A percentile compares a stretch with the other conserved stretches of the same genome.
These are phyloP conservation scores for Leuciscus waleckii DNA, from an alignment of 2,797 vertebrate species.

Conservation along the genomic window DNA sequence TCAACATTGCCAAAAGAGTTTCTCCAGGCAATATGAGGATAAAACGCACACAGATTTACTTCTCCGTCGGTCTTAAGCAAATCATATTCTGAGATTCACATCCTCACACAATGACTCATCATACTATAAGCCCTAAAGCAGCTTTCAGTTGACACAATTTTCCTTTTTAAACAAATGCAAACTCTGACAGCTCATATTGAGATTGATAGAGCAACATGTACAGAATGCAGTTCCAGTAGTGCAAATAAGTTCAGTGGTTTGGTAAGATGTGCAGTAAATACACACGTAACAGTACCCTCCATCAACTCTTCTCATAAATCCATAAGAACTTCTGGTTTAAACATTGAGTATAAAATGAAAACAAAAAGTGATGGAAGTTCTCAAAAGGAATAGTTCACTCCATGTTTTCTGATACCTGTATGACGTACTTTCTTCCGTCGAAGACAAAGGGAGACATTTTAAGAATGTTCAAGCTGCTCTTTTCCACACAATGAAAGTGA, in stretches of 20 bases:
- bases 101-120: conserved; percentile 21
- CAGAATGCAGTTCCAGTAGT: conserved; percentile 77
- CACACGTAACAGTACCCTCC: conserved; percentile 74
- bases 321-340: conserved; percentile 64
- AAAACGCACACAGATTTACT: conserved; percentile 14
- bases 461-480: not conserved
- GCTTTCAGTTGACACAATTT: conserved; percentile 44
- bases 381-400: conserved; percentile 28
- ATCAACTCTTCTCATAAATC: conserved; percentile 68
- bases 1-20: conserved; percentile 7
- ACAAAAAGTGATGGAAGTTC: conserved; percentile 54
- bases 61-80: conserved; percentile 6
- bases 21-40: conserved; percentile 23
- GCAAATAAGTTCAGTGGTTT: conserved; percentile 81
- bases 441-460: not conserved
- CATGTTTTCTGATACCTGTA: not conserved
- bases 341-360: conserved; percentile 45
- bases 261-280: conserved; percentile 77
- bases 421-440: not conserved
- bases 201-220: conserved; percentile 66
- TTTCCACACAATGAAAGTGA: not conserved
- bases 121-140: conserved; percentile 31
- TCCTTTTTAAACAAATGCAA: conserved; percentile 40
- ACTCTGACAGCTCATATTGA: conserved; percentile 57
- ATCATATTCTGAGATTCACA: conserved; percentile 23